Base-by-base conservation (phyloP, 2,888 invertebrate species). In the Thysanoteuthis rhombus region DNA sequence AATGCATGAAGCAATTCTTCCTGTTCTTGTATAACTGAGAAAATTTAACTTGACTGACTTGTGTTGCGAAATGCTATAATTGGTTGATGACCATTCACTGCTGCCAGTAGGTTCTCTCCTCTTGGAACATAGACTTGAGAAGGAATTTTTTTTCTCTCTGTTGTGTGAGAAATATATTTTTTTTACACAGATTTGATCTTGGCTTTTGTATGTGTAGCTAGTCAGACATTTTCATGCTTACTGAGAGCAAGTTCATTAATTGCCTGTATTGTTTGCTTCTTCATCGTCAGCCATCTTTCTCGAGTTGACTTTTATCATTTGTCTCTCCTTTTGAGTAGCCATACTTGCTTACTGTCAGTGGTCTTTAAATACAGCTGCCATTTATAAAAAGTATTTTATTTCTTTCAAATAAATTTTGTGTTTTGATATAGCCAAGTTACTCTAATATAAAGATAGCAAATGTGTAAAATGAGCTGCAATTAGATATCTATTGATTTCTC, bases 361-460 rank as follows among this genome's bases (percentile, higher is more conserved):
- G n/a, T 75, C 75, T 75, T n/a, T 75, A 75, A 75, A 75, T 75
- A 75, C 36, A 52, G 22, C 52, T 52, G 25, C 52, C 25, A 2
- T 52, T 22, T 52, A 25, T 52, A 22, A 52, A 52, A 52, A 52
- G 52, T 25, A 52, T 75, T n/a, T 75, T 16, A 75, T n/a, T 75
- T n/a, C n/a, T 75, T 75, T 75, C 75, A n/a, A n/a, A 75, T 75
- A n/a, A 75, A 75, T 75, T n/a, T n/a, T 75, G n/a, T 75, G 75
- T n/a, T 4, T 75, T 16, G 75, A 16, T 75, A n/a, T 75, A n/a
- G 12, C 16, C 52, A 25, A 25, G 52, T 52, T 52, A 3, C 52
- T 52, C 52, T 28, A 25, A 52, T 52, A 25, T 28, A 25, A 28
- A 6, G 25, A 52, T 25, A 16, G n/a, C n/a, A n/a, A 75, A 75